Base-by-base conservation (phyloP, 2,888 invertebrate species). In the Volucella inanis region DNA sequence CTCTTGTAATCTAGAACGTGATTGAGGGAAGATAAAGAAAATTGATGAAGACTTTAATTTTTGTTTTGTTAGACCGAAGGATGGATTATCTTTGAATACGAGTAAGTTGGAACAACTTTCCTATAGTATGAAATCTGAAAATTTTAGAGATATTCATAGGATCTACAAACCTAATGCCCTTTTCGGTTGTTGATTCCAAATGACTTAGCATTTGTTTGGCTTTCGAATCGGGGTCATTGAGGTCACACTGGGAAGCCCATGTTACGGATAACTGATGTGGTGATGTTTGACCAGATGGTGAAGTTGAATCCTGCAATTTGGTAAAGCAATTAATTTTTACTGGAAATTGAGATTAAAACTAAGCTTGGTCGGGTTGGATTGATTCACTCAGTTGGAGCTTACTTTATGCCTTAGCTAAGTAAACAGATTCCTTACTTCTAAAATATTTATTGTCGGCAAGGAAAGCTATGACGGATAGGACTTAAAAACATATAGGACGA, bases 231-330 rank as follows among this genome's bases (percentile, higher is more conserved):
- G 82, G 70, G 65, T 88, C 89, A 81, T 89, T 89, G 87, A 89
- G 87, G 76, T 90, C 90, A 88, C 89, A 90, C 87, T 91, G 89
- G 74, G 90, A 90, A 72, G 92, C 92, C 92, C 92, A 92, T 87
- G 91, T 92, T 83, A 92, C 92, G 68, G 92, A 92, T 76, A 92
- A 88, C 88, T 92, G 92, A 88, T 91, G 92, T 2, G 92, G 90
- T 61, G 92, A 90, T 39, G 90, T 88, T 79, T 89, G 89, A 54
- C 89, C 89, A 72, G 90, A 62, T 64, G 67, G 62, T 38, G 72
- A 55, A 31, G 41, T 57, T 57, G 71, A 8, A 39, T 77, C 81
- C 85, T 85, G 59, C 43, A 59, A 74, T 41, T 59, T 11, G 1
- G 59, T 65, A 45, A 11, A 39, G 11, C 22, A 10, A n/a, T 31